A percentile compares a stretch with the other conserved stretches of the same genome.
Conservation (phyloP, 2,797 vertebrate genomes). For the Myotis findleyi region DNA sequence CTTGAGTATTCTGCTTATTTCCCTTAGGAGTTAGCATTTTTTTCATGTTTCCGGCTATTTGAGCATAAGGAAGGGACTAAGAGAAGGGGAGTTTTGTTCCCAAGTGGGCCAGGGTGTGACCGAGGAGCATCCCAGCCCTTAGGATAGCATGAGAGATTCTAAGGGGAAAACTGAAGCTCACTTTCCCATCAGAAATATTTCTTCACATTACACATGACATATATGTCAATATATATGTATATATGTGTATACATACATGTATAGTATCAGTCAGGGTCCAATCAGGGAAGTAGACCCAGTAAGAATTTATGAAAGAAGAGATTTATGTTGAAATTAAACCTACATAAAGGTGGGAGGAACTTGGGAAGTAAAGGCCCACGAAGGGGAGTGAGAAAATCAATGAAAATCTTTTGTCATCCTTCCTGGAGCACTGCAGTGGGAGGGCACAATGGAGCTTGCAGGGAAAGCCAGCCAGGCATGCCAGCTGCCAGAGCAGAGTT, state of each 20-base stretch:
- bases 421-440: not conserved
- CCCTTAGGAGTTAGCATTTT: constrained; percentile 56
- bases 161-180: constrained; percentile 32
- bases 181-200: constrained; percentile 67
- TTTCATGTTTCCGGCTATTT: constrained; percentile 48
- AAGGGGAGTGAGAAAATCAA: not conserved
- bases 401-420: not conserved
- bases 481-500: not conserved
- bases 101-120: constrained; percentile 46
- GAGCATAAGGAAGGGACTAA: not conserved
- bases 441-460: not conserved
- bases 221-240: not conserved
- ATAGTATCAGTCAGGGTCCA: not conserved
- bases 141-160: not conserved
- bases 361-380: not conserved
- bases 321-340: not conserved
- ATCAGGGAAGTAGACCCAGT: not conserved
- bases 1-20: constrained; percentile 50
- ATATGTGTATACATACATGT: not conserved
- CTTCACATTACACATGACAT: not conserved
- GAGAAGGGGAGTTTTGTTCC: constrained; percentile 41
- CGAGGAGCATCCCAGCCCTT: not conserved
- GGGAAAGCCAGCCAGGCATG: not conserved
- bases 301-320: not conserved
- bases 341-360: not conserved